These are phyloP conservation scores for Gorsachius magnificus DNA, from an alignment of 2,797 vertebrate genomes.

Conservation along the genomic window DNA sequence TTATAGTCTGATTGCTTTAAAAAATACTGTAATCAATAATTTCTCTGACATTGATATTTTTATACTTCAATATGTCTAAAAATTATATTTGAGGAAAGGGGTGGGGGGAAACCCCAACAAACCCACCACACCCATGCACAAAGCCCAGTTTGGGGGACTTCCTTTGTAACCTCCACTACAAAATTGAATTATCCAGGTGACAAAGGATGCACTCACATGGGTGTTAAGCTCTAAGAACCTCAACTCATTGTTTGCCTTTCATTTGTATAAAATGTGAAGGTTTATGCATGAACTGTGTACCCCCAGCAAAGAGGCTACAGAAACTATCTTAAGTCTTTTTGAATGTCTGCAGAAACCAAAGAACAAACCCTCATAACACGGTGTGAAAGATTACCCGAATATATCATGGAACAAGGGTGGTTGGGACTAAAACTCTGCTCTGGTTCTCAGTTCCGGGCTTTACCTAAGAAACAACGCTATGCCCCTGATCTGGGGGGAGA, in stretches of 20 bases:
- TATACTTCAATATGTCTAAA: not conserved
- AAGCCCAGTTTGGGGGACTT: not conserved
- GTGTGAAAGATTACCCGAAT: not conserved
- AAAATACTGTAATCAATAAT: not conserved
- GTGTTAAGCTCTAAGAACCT: not conserved
- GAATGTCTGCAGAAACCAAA: not conserved
- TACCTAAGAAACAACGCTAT: not conserved
- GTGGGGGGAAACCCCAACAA: fast-evolving
- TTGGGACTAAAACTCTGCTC: not conserved
- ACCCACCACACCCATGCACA: not conserved
- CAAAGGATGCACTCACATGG: not conserved
- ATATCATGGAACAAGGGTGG: fast-evolving
- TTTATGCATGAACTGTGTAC: not conserved
- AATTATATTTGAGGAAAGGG: not conserved
- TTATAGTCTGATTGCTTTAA: not conserved
- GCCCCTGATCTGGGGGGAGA: not conserved
- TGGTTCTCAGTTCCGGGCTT: not conserved
- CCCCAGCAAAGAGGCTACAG: not conserved
- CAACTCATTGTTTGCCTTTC: not conserved
- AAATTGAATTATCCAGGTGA: not conserved
- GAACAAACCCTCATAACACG: not conserved
- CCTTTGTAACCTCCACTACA: not conserved
- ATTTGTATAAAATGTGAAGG: not conserved
- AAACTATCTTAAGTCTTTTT: not conserved
- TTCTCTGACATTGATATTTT: not conserved